Evolutionary conservation across 2,113 vertebrate species (phyloP).

Genomic region (Dolichotis patagonum): DNA sequence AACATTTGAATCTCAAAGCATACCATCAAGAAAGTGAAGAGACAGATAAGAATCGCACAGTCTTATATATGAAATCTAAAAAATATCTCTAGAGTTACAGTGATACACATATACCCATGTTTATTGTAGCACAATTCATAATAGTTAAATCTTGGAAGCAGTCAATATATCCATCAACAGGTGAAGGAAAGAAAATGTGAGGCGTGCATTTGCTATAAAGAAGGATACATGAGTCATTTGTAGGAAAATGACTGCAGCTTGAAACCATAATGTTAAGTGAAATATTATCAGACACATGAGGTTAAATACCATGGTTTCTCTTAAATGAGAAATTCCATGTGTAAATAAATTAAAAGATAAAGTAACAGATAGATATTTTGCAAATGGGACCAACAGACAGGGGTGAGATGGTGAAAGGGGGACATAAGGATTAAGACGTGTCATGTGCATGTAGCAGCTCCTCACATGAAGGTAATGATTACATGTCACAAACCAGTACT

Average conservation of each 20-base stretch:
- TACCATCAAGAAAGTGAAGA: slow-evolving; percentile 22
- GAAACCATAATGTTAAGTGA: not conserved
- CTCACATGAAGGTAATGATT: not conserved
- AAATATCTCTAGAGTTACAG: not conserved
- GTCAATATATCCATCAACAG: not conserved
- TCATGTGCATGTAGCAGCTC: not conserved
- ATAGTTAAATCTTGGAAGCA: not conserved
- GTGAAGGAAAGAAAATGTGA: not conserved
- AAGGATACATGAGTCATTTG: not conserved
- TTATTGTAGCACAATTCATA: not conserved
- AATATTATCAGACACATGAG: not conserved
- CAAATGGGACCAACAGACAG: not conserved
- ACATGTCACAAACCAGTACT: not conserved
- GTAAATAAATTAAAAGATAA: not conserved
- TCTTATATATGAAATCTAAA: not conserved
- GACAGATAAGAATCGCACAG: not conserved
- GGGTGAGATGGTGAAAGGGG: not conserved
- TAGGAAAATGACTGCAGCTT: not conserved
- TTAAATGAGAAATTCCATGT: not conserved
- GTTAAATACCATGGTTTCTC: not conserved
- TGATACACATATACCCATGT: not conserved
- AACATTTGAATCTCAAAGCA: slow-evolving; percentile 16
- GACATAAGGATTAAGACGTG: not conserved
- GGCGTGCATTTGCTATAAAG: not conserved
- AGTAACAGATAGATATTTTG: not conserved